These are phyloP conservation scores for Dendronephthya gigantea DNA, from an alignment of 64 coral and sea anemone genomes.

Conservation along the genomic window DNA sequence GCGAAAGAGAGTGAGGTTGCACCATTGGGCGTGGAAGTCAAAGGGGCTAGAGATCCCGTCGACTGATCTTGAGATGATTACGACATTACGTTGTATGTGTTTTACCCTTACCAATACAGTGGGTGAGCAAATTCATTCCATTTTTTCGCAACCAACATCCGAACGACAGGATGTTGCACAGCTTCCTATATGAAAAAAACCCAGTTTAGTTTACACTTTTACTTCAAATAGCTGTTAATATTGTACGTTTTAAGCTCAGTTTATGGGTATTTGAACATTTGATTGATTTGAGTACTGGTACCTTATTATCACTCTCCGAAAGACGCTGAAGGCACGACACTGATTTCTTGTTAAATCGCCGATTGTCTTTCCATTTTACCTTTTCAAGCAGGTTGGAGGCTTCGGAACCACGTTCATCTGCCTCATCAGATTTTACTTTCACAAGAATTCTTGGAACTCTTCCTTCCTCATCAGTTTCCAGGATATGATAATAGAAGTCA, in stretches of 20 bases:
- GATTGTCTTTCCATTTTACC: constrained; percentile 42
- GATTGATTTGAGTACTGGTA: too few species aligned
- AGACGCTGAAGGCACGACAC: neutral
- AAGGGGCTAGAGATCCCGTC: too few species aligned
- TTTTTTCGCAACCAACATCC: constrained; percentile 63
- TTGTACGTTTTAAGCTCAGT: too few species aligned
- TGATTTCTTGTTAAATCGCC: neutral
- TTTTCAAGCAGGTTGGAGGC: too few species aligned
- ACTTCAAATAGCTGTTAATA: too few species aligned
- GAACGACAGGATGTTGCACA: constrained; percentile 76
- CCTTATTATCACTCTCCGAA: constrained; percentile 1
- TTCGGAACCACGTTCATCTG: too few species aligned
- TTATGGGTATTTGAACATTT: too few species aligned
- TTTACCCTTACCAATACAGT: constrained; percentile 79
- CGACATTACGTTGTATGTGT: neutral
- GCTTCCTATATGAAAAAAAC: too few species aligned
- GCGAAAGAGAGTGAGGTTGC: too few species aligned
- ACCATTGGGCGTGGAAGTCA: too few species aligned
- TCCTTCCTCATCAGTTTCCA: constrained; percentile 61
- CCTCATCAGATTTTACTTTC: too few species aligned
- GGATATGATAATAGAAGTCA: constrained; percentile 81
- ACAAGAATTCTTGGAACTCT: constrained; percentile 64
- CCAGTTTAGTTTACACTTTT: too few species aligned
- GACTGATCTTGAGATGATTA: neutral
- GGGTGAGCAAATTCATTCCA: constrained; percentile 65